Base-by-base conservation (phyloP, 2,797 vertebrate species). In the Enteromius argenteus region DNA sequence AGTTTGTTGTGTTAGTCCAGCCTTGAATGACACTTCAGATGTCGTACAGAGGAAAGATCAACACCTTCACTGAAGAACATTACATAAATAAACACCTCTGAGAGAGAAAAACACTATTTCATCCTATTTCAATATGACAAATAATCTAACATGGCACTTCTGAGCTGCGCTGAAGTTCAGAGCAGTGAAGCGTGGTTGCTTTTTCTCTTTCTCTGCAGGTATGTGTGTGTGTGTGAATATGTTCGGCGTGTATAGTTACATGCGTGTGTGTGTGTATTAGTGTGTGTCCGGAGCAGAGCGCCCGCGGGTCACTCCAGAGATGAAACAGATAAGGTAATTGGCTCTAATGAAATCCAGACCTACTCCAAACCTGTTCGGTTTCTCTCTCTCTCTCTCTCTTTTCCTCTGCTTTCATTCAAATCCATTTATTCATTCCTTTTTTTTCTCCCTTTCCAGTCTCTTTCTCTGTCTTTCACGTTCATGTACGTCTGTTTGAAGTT, bases 241-340 rank as follows among this genome's bases (percentile, higher is more conserved):
- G 44, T 92, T 91, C 79, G 74, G 91, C 90, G 89, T 89, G 51
- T 81, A 30, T 81, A 77, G 74, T 77, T 60, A 23, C 74, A 60
- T 58, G 23, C 77, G 69, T 86, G 72, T 51, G n/a, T 67, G 46
- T 75, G 85, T 86, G 84, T 85, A 79, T 87, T 85, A 85, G 88
- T 53, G 84, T 89, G 83, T 74, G 81, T 86, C 88, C 87, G 85
- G 84, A 85, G 73, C 81, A 78, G 85, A 80, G 81, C 72, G 62
- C 95, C 95, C 94, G 94, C 94, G 93, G 96, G 96, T 96, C 96
- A 96, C 95, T 94, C 94, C 93, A 96, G 95, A 98, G 96, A 98
- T 98, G 96, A 99, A 99, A 98, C 96, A 97, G 96, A 98, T 96
- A 97, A 97, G 96, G 97, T 98, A 99, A 99, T 99, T 98, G 96